phyloP scores from a whole-genome alignment of 2,888 invertebrate genomes.

The Rhaphigaster nebulosa region DNA sequence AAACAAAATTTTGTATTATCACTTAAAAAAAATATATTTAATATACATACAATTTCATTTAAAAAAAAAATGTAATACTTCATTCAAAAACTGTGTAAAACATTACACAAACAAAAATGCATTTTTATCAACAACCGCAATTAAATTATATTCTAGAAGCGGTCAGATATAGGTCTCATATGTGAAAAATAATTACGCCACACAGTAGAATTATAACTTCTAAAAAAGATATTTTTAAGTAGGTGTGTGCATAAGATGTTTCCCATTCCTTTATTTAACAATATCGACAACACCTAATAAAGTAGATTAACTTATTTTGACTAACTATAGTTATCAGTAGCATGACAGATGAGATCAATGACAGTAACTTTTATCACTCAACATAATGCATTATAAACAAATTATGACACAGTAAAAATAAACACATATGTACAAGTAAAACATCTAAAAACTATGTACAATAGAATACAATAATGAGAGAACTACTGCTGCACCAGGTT shows the following conservation, averaged over 20 bases:
- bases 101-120: not conserved
- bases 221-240: not conserved
- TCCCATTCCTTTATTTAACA: not conserved
- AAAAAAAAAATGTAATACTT: not conserved
- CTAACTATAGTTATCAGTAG: not conserved
- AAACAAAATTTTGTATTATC: not conserved
- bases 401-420: slow-evolving; percentile 40
- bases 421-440: slow-evolving; percentile 40
- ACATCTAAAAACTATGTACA: slow-evolving; percentile 29
- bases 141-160: slow-evolving; percentile 17
- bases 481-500: slow-evolving; percentile 50
- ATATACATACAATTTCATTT: not conserved
- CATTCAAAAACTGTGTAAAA: not conserved
- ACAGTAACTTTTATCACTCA: slow-evolving; percentile 23
- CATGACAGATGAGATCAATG: slow-evolving; percentile 13
- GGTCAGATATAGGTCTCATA: not conserved
- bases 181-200: not conserved
- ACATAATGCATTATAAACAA: slow-evolving; percentile 38
- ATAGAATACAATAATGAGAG: not conserved
- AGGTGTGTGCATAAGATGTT: not conserved
- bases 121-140: not conserved
- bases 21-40: not conserved
- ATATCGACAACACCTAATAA: not conserved
- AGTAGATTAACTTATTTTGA: not conserved
- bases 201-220: not conserved